Evolutionary conservation across 1,140 invertebrate species (phyloP), one percentile per base, ranked within the genome.

Genomic region (Leptestheria dahalacensis): DNA sequence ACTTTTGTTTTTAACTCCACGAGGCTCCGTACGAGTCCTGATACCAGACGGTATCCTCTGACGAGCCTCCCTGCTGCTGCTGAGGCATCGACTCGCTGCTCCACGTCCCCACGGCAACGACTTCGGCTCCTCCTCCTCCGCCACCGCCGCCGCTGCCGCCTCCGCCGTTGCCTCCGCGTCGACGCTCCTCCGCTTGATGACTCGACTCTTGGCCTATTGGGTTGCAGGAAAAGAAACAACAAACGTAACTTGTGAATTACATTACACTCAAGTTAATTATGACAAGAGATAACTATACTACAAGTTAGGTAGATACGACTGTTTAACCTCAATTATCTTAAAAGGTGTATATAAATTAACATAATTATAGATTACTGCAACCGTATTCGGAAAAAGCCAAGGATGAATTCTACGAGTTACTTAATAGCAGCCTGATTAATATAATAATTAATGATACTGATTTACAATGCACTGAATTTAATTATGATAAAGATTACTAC

Each of bases 41-140:
- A 24, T 60, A 53, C 58, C 58, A 60, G 23, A 60, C 58, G 25
- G 58, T 29, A 52, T 60, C 58, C 28, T 50, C 49, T 28, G 21
- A 23, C 12, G 58, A 20, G 26, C 48, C 58, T 26, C 24, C 33
- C n/a, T 55, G 53, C 33, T 55, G 49, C 26, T 26, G n/a, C 20
- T 26, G 53, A 6, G 26, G 23, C 26, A 26, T 20, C 28, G 58
- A 23, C 29, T 52, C 51, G 47, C 47, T 49, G 41, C 58, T 23
- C 49, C 58, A 50, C 51, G 48, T 52, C 24, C 49, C 51, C 48
- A 60, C 46, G 25, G 48, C 58, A 25, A 50, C 48, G 25, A 26
- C 23, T 18, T 49, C 57, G n/a, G 24, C 57, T 59, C 46, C 46
- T 6, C 54, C 54, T 56, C 54, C 57, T 55, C 25, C 23, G 23